Conservation (phyloP, 2,888 invertebrate genomes). For the Coenonympha glycerion region DNA sequence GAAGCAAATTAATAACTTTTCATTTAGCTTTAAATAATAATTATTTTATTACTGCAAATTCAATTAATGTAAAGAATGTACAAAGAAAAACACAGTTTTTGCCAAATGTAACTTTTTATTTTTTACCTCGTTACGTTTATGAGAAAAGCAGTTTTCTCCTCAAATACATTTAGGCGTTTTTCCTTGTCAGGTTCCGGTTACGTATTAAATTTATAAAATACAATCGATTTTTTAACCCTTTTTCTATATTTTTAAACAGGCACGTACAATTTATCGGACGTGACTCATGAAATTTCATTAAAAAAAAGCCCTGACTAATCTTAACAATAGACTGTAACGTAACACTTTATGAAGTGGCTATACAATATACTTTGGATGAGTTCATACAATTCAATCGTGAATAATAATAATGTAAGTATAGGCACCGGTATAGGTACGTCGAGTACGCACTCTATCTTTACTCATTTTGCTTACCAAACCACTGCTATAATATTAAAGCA, state of each 20-base stretch:
- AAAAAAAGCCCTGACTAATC: background rate
- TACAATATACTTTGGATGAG: background rate
- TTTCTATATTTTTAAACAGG: background rate
- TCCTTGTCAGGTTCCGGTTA: too few relatives aligned
- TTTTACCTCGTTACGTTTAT: too few relatives aligned
- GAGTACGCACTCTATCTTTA: too few relatives aligned
- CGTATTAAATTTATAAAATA: too few relatives aligned
- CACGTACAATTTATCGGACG: background rate
- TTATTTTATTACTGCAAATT: background rate
- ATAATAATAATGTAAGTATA: slow-evolving; percentile 21
- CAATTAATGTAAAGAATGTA: too few relatives aligned
- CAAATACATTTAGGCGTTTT: too few relatives aligned
- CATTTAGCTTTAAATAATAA: background rate
- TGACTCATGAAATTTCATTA: background rate
- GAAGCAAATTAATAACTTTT: background rate
- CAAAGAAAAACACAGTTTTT: too few relatives aligned
- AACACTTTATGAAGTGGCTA: slow-evolving; percentile 1
- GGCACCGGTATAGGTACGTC: slow-evolving; percentile 3
- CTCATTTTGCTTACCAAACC: slow-evolving; percentile 36
- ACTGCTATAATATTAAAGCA: slow-evolving; percentile 66
- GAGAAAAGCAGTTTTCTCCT: too few relatives aligned
- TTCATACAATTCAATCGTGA: slow-evolving; percentile 5
- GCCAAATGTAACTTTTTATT: too few relatives aligned
- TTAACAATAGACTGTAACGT: background rate
- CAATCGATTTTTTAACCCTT: too few relatives aligned